Percentiles rank a stretch among this genome's conserved stretches.
phyloP scores from a whole-genome alignment of 1,140 invertebrate genomes.

The Drosophila funebris region DNA sequence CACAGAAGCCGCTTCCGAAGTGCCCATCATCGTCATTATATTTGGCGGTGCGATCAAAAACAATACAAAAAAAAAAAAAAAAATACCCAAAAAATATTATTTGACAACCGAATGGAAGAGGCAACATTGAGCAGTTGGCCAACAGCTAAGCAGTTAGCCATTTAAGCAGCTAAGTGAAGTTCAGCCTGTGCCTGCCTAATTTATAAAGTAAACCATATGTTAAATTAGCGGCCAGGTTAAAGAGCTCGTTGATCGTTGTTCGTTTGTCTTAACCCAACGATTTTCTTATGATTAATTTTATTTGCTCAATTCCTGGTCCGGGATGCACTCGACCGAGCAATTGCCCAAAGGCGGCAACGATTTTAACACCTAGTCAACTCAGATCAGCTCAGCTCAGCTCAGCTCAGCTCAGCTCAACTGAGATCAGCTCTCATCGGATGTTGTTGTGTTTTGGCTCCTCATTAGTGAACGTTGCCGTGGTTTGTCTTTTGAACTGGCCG shows the following conservation, averaged over 20 bases:
- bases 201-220: slow-evolving; percentile 72
- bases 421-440: background rate
- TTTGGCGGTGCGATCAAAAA: slow-evolving; percentile 67
- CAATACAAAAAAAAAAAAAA: slow-evolving; percentile 2
- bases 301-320: slow-evolving; percentile 51
- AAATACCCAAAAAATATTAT: slow-evolving; percentile 31
- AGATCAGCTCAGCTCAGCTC: background rate
- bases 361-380: slow-evolving; percentile 67
- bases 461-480: slow-evolving; percentile 39
- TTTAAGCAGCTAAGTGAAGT: slow-evolving; percentile 29
- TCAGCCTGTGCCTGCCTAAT: slow-evolving; percentile 58
- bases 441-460: slow-evolving; percentile 41
- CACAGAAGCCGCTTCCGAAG: slow-evolving; percentile 81
- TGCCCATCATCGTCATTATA: slow-evolving; percentile 30
- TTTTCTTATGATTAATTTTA: slow-evolving; percentile 78
- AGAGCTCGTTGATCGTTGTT: slow-evolving; percentile 40
- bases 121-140: background rate
- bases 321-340: slow-evolving; percentile 49
- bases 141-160: background rate
- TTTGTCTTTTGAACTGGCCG: slow-evolving; percentile 60
- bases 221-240: slow-evolving; percentile 71
- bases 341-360: slow-evolving; percentile 61
- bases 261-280: slow-evolving; percentile 30
- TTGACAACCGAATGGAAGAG: slow-evolving; percentile 54
- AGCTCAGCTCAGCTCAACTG: background rate